phyloP scores from a whole-genome alignment of 2,888 invertebrate genomes.

The Macroteleia sp. region DNA sequence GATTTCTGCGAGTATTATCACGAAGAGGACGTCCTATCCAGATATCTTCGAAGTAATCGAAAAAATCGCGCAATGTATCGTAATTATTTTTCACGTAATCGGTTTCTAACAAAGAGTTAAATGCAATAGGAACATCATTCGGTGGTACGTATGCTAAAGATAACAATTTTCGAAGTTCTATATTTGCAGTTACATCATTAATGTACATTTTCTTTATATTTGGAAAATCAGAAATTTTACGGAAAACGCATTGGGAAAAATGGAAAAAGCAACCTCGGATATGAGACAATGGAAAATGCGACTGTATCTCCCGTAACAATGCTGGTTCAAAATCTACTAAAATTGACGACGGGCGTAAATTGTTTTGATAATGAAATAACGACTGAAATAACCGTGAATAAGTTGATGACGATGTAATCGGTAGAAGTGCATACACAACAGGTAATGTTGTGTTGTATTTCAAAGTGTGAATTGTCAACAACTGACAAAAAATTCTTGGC shows the following conservation, averaged over 20 bases:
- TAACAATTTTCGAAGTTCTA: background rate
- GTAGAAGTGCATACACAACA: no score
- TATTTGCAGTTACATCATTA: background rate
- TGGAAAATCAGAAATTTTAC: background rate
- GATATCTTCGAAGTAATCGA: background rate
- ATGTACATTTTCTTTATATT: background rate
- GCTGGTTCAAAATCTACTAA: no score
- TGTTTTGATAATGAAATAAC: no score
- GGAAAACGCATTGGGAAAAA: slow-evolving; percentile 1
- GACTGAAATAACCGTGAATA: no score
- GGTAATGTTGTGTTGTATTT: no score
- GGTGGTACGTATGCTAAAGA: background rate
- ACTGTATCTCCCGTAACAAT: no score
- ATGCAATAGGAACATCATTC: slow-evolving; percentile 1
- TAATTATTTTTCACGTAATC: no score
- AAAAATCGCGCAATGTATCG: no score
- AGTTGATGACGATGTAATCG: no score
- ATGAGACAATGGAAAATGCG: background rate
- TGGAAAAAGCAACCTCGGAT: slow-evolving; percentile 4
- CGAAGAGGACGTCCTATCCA: slow-evolving; percentile 5
- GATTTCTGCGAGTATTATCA: background rate
- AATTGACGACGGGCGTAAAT: no score
- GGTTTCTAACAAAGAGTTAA: slow-evolving; percentile 1
- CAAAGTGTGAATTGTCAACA: no score
- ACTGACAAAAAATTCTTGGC: background rate